phyloP scores from a whole-genome alignment of 2,113 vertebrate genomes.

The Pteronura brasiliensis region DNA sequence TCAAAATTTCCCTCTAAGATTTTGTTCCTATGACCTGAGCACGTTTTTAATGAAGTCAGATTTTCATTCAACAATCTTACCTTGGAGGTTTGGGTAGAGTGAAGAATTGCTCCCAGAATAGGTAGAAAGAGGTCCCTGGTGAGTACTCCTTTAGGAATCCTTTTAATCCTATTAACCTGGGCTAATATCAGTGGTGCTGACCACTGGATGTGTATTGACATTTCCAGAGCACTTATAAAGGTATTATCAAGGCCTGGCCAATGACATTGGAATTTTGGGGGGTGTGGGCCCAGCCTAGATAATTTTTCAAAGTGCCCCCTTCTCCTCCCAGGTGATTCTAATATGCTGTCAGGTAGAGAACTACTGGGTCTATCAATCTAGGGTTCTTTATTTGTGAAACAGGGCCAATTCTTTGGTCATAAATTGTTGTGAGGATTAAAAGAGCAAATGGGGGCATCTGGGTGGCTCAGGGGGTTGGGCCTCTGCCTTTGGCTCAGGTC shows the following conservation, averaged over 20 bases:
- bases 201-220: not conserved
- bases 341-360: not conserved
- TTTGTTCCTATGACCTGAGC: not conserved
- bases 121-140: rapidly evolving
- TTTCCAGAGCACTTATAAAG: not conserved
- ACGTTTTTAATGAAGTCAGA: not conserved
- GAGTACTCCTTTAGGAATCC: not conserved
- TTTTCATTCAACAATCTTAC: not conserved
- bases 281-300: not conserved
- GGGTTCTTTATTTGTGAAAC: not conserved
- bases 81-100: not conserved
- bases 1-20: not conserved
- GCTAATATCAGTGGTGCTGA: not conserved
- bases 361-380: not conserved
- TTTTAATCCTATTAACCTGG: not conserved
- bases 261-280: not conserved
- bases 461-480: too few species aligned
- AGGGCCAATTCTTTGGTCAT: not conserved
- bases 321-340: not conserved
- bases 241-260: not conserved
- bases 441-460: not conserved
- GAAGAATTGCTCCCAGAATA: not conserved
- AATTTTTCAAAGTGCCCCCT: not conserved
- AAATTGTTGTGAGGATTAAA: not conserved
- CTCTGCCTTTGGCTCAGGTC: too few species aligned